A percentile compares a stretch with the other conserved stretches of the same genome.
Conservation (phyloP, 2,113 vertebrate species). For the Stegostoma tigrinum region DNA sequence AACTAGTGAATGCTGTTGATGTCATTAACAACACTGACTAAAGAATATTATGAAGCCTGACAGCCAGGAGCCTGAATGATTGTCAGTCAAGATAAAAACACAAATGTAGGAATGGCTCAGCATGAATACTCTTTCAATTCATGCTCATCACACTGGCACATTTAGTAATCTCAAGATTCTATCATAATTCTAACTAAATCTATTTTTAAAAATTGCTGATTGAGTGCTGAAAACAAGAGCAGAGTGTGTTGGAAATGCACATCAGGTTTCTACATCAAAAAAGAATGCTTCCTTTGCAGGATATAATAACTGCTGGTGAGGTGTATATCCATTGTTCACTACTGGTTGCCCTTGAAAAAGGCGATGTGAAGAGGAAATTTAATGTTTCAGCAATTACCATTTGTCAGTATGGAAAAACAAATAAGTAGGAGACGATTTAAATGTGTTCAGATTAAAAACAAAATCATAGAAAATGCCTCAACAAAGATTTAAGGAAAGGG, state of each 20-base stretch:
- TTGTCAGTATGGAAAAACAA: neutral
- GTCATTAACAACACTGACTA: neutral
- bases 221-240: neutral
- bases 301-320: too few relatives aligned
- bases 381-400: neutral
- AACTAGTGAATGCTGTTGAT: neutral
- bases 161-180: neutral
- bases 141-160: neutral
- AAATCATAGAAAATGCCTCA: neutral
- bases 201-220: neutral
- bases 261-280: neutral
- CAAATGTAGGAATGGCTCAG: neutral
- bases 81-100: neutral
- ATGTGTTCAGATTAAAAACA: neutral
- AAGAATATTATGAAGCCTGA: neutral
- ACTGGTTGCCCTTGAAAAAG: neutral
- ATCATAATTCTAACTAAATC: neutral
- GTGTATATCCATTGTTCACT: neutral
- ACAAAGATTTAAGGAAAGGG: neutral
- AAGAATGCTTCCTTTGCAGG: neutral
- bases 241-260: neutral
- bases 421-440: too few relatives aligned
- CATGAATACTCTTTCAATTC: neutral
- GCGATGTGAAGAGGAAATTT: neutral
- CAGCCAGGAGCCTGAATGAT: neutral